Percentiles rank a stretch among this genome's conserved stretches.
These are phyloP conservation scores for Microctonus hyperodae DNA, from an alignment of 2,888 invertebrate genomes.

Conservation along the genomic window DNA sequence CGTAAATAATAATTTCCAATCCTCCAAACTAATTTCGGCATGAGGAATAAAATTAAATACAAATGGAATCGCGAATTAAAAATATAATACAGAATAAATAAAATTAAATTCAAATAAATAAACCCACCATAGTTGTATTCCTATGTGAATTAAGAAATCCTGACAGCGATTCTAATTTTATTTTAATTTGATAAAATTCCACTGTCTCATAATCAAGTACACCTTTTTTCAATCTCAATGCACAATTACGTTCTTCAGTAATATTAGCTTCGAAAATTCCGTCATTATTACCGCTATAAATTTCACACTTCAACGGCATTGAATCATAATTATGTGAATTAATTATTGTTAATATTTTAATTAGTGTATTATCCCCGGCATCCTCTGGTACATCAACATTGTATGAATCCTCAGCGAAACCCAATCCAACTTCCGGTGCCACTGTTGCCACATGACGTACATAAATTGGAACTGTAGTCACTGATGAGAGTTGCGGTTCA, in stretches of 20 bases:
- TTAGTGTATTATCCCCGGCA: constrained; percentile 70
- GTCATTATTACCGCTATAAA: constrained; percentile 79
- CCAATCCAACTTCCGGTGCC: constrained; percentile 77
- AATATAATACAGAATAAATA: too few relatives aligned
- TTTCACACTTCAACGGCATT: constrained; percentile 80
- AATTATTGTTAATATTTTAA: constrained; percentile 77
- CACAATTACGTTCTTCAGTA: constrained; percentile 84
- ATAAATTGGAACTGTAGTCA: constrained; percentile 81
- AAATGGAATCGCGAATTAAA: too few relatives aligned
- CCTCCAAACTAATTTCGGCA: too few relatives aligned
- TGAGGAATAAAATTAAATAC: too few relatives aligned
- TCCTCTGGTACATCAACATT: constrained; percentile 85
- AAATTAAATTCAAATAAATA: background rate
- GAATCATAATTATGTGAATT: constrained; percentile 74
- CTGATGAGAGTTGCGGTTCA: constrained; percentile 83
- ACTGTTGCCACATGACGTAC: constrained; percentile 82
- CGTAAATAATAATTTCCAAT: too few relatives aligned
- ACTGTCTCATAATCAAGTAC: constrained; percentile 81
- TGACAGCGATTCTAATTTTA: constrained; percentile 80
- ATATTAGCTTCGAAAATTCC: constrained; percentile 77
- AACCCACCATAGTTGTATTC: constrained; percentile 70
- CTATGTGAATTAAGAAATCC: constrained; percentile 82
- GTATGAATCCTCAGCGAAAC: constrained; percentile 88
- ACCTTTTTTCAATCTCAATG: constrained; percentile 74
- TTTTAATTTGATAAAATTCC: constrained; percentile 76